Base-by-base conservation (phyloP, 2,113 vertebrate genomes). In the Callopanchax toddi region DNA sequence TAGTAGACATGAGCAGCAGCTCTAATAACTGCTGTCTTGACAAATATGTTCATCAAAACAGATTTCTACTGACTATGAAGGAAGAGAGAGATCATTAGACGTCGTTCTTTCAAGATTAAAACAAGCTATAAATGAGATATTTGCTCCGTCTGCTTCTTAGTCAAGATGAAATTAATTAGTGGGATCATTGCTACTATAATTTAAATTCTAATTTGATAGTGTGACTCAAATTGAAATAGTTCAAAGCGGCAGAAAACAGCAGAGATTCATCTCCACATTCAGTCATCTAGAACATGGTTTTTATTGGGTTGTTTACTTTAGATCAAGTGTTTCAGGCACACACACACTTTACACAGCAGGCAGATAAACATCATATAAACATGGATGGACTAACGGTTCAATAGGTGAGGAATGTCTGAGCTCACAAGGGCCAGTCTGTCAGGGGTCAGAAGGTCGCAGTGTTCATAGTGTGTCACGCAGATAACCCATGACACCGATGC, bases 121-220 rank as follows among this genome's bases (percentile, higher is more conserved):
- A 73, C 45, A 61, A 66, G 71, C 66, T 51, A 51, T 17, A 80
- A 85, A 75, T 82, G 43, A 85, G 67, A 83, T 70, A 59, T 73
- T 71, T 60, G 67, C 48, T 72, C 64, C 48, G 70, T 25, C 53
- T 59, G 72, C 61, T 64, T 49, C 54, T 71, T 59, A 73, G 72
- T 83, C 60, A 36, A 61, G 74, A 67, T 71, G 64, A 74, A 73
- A 56, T 67, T 68, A 83, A 82, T 83, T 73, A 83, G 79, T 70
- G 46, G 60, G 53, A 83, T 79, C 60, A 72, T 74, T 67, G 36
- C 61, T 53, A 61, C 56, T 60, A 46, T 70, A 49, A 82, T 82
- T 73, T 61, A 37, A 62, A 64, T 50, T 60, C 23, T 68, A 54
- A 62, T 71, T 58, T 39, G 29, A 69, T 70, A 18, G 32, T 20